Base-by-base conservation (phyloP, 2,888 invertebrate genomes). In the Eremobia ochroleuca region DNA sequence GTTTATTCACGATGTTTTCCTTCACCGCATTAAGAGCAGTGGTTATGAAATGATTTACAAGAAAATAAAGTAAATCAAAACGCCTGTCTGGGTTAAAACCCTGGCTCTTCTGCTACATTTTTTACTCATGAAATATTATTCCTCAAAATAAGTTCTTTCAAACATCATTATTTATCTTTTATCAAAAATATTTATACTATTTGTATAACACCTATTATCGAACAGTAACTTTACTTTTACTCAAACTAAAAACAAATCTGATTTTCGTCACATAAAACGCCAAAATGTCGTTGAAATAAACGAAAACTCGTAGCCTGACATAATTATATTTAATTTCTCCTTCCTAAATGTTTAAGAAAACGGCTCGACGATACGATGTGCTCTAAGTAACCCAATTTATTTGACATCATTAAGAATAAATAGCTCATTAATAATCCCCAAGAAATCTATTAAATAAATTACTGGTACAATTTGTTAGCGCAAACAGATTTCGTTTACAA, bases 391-490 rank as follows among this genome's bases (percentile, higher is more conserved):
- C 79, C 82, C 73, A 88, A 87, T 87, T 87, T 82, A 87, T 80
- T 77, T 46, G 59, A 85, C 77, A 85, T 88, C 79, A 82, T 87
- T 82, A 82, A 76, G 75, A 85, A 85, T 88, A 87, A 87, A 85
- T 80, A 85, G 73, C 77, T 75, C 89, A 82, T 88, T 87, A 77
- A 88, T 87, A 87, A 80, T 77, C 61, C 55, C 28, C 28, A 67
- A 76, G 73, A 79, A 84, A 81, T 76, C 81, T 77, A 88, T 88
- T 76, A 79, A 87, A 79, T 85, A 71, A 87, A 88, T 86, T 78
- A 80, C 73, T 59, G 9, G 13, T 37, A 75, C 74, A 72, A 80
- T 80, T 86, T 86, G 77, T 79, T 77, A 52, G 65, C n/a, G 21
- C 34, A 76, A 88, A 87, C 85, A 66, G 85, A 87, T 87, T 88